Evolutionary conservation across 1,140 invertebrate genomes (phyloP), one percentile per base, ranked within the genome.

Genomic region (Drosophila insularis): DNA sequence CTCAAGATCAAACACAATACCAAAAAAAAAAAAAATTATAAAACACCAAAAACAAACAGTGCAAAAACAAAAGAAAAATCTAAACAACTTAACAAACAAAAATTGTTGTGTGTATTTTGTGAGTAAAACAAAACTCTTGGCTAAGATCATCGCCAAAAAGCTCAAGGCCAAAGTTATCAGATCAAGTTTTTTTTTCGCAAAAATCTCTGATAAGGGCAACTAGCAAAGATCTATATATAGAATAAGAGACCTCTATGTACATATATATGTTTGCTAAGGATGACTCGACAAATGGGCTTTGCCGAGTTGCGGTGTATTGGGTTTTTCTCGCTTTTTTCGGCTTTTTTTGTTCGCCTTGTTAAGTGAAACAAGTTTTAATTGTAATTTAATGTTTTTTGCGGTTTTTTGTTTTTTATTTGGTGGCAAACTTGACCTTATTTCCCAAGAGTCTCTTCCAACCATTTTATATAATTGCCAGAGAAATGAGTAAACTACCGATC

Each of bases 381-480:
- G 40, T 43, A 54, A 53, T 67, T 60, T 27, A 37, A 67, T 23
- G 53, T 10, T 39, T 46, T 62, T 72, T 87, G 81, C 78, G 78
- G 81, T 78, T 63, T 70, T 40, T 23, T 64, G 68, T 65, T 78
- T 63, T 70, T 40, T 23, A 67, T 70, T 66, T 79, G 68, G 67
- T 55, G 75, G 58, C 82, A 87, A 86, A 82, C 82, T 86, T 86
- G 82, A 86, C 82, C 82, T 69, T 86, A 68, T 86, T 86, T 87
- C 82, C 56, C 79, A 84, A 84, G 35, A 62, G 67, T 46, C 62
- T 27, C 61, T 60, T 27, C 53, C 67, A 17, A 27, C 53, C 67
- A 17, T 63, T 68, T 86, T 86, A 86, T 86, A 86, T 81, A 86
- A 86, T 81, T 86, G 82, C 71, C 71, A 75, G 64, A 70, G 62